Base-by-base conservation (phyloP, 2,113 vertebrate genomes). In the Sprattus sprattus region DNA sequence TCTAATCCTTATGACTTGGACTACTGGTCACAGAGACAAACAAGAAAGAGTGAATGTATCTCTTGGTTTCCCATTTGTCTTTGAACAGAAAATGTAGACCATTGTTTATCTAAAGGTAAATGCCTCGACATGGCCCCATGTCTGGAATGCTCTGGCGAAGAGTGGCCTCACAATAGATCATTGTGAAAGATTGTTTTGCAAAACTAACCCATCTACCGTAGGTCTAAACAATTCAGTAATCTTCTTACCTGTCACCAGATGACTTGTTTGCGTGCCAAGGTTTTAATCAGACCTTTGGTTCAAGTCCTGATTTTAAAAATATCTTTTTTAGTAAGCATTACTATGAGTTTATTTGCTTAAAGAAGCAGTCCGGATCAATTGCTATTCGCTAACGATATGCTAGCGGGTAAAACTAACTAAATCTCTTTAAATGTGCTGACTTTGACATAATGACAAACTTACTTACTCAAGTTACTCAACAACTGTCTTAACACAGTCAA, bases 201-300 rank as follows among this genome's bases (percentile, higher is more conserved):
- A 86, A 91, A 84, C 89, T 86, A 83, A 86, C 88, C 88, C 89
- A 90, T 91, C 89, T 91, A 89, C 86, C 91, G 82, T 64, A 86
- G 89, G 88, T 89, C 85, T 64, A 75, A 88, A 84, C 89, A 88
- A 87, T 91, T 92, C 84, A 71, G 88, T 93, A 91, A 92, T 92
- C 90, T 89, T 88, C 88, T 91, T 93, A 85, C 88, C 88, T 88
- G 88, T 92, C 92, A 91, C 81, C 88, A 89, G 92, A 90, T 86
- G 39, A 81, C 85, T 90, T 84, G 81, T 81, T 83, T 44, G 20
- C 57, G 86, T 90, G 89, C 88, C 89, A 92, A 75, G 54, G 11
- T 92, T 92, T 92, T 90, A 88, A 84, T 88, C 52, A 89, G 20
- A 87, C 85, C 71, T 80, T 81, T 87, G 84, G 85, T 83, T 89